Base-by-base conservation (phyloP, 2,888 invertebrate species). In the Drosophila paracracens region DNA sequence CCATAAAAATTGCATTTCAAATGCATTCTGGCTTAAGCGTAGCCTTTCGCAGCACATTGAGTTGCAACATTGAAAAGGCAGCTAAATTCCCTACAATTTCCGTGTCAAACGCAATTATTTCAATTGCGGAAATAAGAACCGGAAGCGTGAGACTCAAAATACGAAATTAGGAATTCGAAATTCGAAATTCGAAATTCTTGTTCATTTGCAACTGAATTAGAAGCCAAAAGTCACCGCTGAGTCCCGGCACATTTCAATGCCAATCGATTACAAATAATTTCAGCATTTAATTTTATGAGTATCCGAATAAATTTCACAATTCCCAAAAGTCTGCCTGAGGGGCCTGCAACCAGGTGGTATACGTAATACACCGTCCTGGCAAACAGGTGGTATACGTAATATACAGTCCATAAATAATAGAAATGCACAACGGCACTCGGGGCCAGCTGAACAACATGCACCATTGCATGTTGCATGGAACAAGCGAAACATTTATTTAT, bases 401-500 rank as follows among this genome's bases (percentile, higher is more conserved):
- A 62, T 51, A 52, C 73, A 76, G 67, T 53, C 66, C 70, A 89
- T 89, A 89, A 84, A 89, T 88, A 82, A 88, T 82, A 59, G 70
- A 83, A 59, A 50, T 60, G 72, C 67, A 67, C 77, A 76, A 76
- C 59, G 65, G 56, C 50, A 62, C 59, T 70, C 29, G 59, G 59
- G 33, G 46, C 59, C 71, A 69, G 71, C 60, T 69, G 69, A 59
- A 38, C 52, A 43, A 43, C 50, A 71, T 71, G 72, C 72, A 72
- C 56, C 81, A 82, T 71, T 61, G 61, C 70, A 72, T 61, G 72
- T 48, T 56, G 56, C 52, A 27, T 33, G 33, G 60, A 60, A 59
- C 59, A 70, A 59, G 59, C 50, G 35, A 29, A 56, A 57, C 31
- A 60, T 69, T 68, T 68, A 68, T 70, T 58, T 57, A 57, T 58